A percentile compares a stretch with the other conserved stretches of the same genome.
These are phyloP conservation scores for Oxyruncus cristatus DNA, from an alignment of 2,113 vertebrate species.

Conservation along the genomic window DNA sequence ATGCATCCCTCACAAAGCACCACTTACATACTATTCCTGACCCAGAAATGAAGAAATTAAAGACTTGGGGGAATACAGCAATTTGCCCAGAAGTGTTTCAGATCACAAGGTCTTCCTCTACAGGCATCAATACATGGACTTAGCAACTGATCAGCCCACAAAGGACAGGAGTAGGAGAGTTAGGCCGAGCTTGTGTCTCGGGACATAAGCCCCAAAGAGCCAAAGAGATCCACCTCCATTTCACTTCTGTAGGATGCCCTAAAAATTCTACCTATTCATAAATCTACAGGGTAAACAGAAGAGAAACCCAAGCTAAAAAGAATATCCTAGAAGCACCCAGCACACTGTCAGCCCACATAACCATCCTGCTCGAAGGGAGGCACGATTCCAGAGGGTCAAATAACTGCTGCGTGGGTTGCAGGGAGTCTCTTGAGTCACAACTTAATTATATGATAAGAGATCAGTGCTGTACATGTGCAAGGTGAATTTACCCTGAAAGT, in stretches of 20 bases:
- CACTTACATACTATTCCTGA: neutral
- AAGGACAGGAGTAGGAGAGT: neutral
- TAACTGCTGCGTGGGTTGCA: neutral
- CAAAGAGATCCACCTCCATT: neutral
- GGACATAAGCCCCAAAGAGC: neutral
- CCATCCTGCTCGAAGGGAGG: neutral
- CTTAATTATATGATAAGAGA: neutral
- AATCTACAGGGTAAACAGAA: neutral
- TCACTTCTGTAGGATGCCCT: neutral
- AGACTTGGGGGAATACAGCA: neutral
- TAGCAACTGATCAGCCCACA: neutral
- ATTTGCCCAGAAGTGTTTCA: neutral
- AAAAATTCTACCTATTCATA: neutral
- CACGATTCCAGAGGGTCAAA: neutral
- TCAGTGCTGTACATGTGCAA: neutral
- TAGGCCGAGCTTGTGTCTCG: rapidly evolving
- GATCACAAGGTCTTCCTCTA: neutral
- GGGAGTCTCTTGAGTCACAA: neutral
- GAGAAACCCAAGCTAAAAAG: neutral
- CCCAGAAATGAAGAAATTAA: neutral
- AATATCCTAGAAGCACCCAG: neutral
- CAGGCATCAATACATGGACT: rapidly evolving
- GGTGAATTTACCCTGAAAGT: neutral
- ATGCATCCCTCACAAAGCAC: neutral
- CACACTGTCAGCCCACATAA: neutral